A percentile compares a stretch with the other conserved stretches of the same genome.
Evolutionary conservation across 2,888 invertebrate genomes (phyloP).

Genomic region (Epinotia ramella): DNA sequence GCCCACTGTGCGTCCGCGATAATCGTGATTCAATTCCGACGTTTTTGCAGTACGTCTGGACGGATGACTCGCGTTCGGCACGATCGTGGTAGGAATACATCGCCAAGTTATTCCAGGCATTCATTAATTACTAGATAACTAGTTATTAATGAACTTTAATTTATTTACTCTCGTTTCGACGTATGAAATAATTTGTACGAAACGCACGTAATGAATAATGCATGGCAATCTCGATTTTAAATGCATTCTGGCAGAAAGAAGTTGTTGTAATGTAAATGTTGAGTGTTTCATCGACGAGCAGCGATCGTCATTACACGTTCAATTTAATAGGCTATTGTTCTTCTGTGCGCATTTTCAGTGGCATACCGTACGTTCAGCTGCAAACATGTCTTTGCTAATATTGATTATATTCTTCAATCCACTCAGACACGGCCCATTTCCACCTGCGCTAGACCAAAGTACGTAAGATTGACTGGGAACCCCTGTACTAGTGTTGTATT

Average conservation of each 20-base stretch:
- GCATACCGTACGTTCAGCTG: no score
- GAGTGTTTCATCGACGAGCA: not conserved
- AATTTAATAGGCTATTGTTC: not conserved
- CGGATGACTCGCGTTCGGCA: slow-evolving; percentile 38
- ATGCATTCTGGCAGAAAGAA: slow-evolving; percentile 16
- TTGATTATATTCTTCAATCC: no score
- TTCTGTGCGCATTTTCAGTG: not conserved
- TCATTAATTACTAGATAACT: slow-evolving; percentile 50
- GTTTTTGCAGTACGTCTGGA: slow-evolving; percentile 55
- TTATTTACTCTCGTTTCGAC: slow-evolving; percentile 38
- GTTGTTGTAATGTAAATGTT: not conserved
- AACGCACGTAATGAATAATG: slow-evolving; percentile 31
- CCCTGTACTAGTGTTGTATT: no score
- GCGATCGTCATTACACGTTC: not conserved
- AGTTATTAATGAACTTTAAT: slow-evolving; percentile 44
- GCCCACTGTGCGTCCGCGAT: slow-evolving; percentile 53
- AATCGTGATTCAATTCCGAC: slow-evolving; percentile 55
- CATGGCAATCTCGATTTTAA: slow-evolving; percentile 30
- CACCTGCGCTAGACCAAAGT: no score
- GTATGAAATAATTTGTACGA: slow-evolving; percentile 42
- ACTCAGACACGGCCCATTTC: no score
- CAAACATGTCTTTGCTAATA: no score
- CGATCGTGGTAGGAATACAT: slow-evolving; percentile 39
- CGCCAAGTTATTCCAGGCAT: slow-evolving; percentile 51
- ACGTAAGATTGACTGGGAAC: no score